A percentile compares a stretch with the other conserved stretches of the same genome.
Evolutionary conservation across 2,888 invertebrate species (phyloP).

Genomic region (Allophyes oxyacanthae): DNA sequence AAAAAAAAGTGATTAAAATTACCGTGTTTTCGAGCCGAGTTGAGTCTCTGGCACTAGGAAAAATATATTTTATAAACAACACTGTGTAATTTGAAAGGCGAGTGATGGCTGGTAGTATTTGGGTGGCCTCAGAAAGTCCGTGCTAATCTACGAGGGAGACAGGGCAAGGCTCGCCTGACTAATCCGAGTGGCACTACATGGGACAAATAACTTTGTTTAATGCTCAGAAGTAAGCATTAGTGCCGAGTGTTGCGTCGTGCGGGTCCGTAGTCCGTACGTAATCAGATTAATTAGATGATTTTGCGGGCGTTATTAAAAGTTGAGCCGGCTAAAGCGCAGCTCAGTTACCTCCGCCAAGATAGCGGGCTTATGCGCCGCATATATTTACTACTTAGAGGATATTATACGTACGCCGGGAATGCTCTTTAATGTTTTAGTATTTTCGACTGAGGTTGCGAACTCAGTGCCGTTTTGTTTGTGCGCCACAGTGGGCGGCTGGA

Average conservation of each 20-base stretch:
- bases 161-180: constrained; percentile 66
- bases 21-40: constrained; percentile 2
- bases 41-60: not conserved
- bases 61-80: constrained; percentile 32
- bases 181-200: constrained; percentile 79
- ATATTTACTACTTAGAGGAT: constrained; percentile 84
- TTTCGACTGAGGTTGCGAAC: constrained; percentile 88
- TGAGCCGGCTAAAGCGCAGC: constrained; percentile 83
- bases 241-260: constrained; percentile 77
- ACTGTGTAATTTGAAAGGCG: constrained; percentile 58
- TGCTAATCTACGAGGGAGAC: constrained; percentile 66
- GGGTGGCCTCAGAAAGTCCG: constrained; percentile 59
- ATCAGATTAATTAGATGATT: constrained; percentile 89
- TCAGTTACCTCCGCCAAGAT: constrained; percentile 85
- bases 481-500: constrained; percentile 86
- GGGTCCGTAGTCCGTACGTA: constrained; percentile 79
- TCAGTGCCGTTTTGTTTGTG: constrained; percentile 86
- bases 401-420: constrained; percentile 84
- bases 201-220: constrained; percentile 83
- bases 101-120: constrained; percentile 64
- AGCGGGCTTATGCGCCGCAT: constrained; percentile 82
- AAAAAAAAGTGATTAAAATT: not conserved
- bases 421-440: constrained; percentile 89
- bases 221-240: constrained; percentile 83
- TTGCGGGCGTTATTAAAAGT: constrained; percentile 88